Percentiles rank a stretch among this genome's conserved stretches.
Evolutionary conservation across 2,113 vertebrate genomes (phyloP).

Genomic region (Merops nubicus): DNA sequence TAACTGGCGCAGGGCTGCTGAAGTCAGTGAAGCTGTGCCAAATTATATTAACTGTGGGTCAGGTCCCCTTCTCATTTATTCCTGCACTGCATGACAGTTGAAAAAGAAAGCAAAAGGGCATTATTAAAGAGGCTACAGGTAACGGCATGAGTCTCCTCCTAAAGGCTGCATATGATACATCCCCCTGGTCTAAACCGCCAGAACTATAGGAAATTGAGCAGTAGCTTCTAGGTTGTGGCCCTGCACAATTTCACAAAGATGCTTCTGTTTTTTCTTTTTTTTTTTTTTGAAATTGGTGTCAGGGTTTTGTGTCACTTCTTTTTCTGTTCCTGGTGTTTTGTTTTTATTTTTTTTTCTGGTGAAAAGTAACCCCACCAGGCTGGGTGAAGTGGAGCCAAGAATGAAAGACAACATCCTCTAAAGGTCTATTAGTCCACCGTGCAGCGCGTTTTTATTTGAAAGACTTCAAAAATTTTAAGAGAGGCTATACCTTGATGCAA

Average conservation of each 20-base stretch:
- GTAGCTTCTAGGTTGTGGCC: not conserved
- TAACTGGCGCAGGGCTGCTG: not conserved
- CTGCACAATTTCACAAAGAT: not conserved
- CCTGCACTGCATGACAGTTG: not conserved
- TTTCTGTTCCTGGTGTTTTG: not conserved
- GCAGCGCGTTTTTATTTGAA: not conserved
- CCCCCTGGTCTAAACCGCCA: not conserved
- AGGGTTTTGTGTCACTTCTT: not conserved
- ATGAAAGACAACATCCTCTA: not conserved
- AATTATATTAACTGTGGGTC: not conserved
- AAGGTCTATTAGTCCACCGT: not conserved
- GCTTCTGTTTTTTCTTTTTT: conserved; percentile 8
- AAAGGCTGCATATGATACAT: not conserved
- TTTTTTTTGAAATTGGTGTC: not conserved
- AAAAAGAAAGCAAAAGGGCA: not conserved
- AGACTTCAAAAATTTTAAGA: conserved; percentile 13
- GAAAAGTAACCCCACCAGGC: not conserved
- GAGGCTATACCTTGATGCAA: not conserved
- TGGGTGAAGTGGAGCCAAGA: not conserved
- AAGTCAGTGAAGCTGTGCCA: not conserved
- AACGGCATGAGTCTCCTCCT: not conserved
- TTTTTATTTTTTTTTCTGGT: not conserved
- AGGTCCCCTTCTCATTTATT: not conserved
- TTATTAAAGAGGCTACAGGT: not conserved
- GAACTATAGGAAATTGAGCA: not conserved